These are phyloP conservation scores for Onychostoma macrolepis DNA, from an alignment of 2,113 vertebrate species.

Conservation along the genomic window DNA sequence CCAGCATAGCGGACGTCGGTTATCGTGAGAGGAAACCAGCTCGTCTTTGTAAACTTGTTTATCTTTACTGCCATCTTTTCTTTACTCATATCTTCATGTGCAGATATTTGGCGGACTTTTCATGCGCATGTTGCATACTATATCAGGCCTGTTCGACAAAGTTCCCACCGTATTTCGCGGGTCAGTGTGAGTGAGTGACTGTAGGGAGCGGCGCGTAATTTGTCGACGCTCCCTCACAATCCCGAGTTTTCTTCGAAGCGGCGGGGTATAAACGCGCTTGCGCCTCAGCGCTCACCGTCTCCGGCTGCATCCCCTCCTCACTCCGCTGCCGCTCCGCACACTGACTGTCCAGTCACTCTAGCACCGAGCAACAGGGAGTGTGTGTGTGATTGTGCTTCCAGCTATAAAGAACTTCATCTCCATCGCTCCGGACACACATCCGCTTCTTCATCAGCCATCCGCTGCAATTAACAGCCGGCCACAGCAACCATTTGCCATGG, in stretches of 20 bases:
- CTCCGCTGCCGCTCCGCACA: constrained; percentile 69
- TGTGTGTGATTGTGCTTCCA: constrained; percentile 59
- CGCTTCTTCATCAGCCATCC: background rate
- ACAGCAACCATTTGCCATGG: constrained; percentile 69
- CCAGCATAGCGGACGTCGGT: too few species aligned
- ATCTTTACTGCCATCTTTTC: background rate
- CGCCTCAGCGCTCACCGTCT: constrained; percentile 65
- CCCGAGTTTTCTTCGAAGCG: constrained; percentile 66
- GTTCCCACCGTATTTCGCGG: background rate
- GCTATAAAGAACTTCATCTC: constrained; percentile 73
- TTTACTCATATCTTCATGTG: background rate
- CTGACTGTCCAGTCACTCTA: constrained; percentile 64
- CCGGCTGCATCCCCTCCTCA: constrained; percentile 74
- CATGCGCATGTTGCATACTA: background rate
- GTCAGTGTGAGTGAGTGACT: background rate
- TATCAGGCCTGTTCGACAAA: background rate
- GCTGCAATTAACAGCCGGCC: constrained; percentile 25
- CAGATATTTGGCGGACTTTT: constrained; percentile 34
- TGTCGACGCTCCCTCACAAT: constrained; percentile 76
- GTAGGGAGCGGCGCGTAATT: constrained; percentile 63
- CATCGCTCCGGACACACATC: constrained; percentile 44
- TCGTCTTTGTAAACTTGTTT: background rate
- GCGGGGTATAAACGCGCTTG: constrained; percentile 73
- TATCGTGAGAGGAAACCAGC: background rate
- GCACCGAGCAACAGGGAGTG: constrained; percentile 67